Base-by-base conservation (phyloP, 1,140 invertebrate genomes). In the Mya arenaria region DNA sequence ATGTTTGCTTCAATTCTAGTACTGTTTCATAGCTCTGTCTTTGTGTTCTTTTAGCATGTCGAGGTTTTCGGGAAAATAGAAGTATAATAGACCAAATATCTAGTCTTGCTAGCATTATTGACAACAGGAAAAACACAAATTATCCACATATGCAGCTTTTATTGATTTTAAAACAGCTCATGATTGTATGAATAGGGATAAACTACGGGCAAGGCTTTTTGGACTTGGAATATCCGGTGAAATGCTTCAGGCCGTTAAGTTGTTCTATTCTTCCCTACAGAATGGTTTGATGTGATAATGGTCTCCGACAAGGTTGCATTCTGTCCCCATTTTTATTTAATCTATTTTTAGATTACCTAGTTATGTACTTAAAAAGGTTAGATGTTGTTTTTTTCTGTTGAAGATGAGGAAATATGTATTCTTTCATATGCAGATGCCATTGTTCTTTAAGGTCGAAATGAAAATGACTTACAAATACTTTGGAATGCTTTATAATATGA, bases 381-480 rank as follows among this genome's bases (percentile, higher is more conserved):
- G 62, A 83, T 63, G 23, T 71, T 10, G 74, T n/a, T 63, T 69
- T 28, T 82, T 65, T 32, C 68, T 48, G 63, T 83, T 55, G 66
- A 68, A 30, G 52, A 56, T 23, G 48, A 52, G 56, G 62, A 32
- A 32, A 34, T 83, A 41, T 48, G 66, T 37, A 78, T 78, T 25
- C 30, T 78, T 17, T 36, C 78, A 44, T 83, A 83, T 55, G 74
- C 73, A 1, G 72, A 78, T 63, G 74, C 77, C 71, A 78, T 83
- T 71, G 82, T 83, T 5, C n/a, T 83, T 3, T 32, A 75, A 25
- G 63, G 60, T 34, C 25, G 63, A 56, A 66, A 37, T 68, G 60
- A 65, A 55, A 0, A 60, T 4, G 41, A 63, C 23, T 23, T 83
- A 44, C 73, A 78, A 69, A 39, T 34, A n/a, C 19, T 83, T 55